phyloP scores from a whole-genome alignment of 2,888 invertebrate genomes.

The Amphipoea lucens region DNA sequence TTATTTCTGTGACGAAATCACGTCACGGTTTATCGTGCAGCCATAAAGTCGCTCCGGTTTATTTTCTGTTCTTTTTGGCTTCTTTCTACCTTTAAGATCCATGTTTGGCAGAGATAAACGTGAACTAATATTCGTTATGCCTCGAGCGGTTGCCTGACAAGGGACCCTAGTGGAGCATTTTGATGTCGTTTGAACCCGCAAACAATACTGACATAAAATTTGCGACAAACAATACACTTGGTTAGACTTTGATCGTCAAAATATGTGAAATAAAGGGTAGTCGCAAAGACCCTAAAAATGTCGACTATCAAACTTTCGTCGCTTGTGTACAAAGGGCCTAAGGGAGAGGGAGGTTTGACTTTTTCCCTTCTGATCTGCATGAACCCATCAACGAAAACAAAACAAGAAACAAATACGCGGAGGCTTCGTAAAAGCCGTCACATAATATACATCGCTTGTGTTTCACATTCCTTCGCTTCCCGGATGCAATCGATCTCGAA shows the following conservation, averaged over 20 bases:
- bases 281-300: slow-evolving; percentile 31
- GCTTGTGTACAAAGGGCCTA: slow-evolving; percentile 37
- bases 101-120: slow-evolving; percentile 43
- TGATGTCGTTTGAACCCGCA: slow-evolving; percentile 31
- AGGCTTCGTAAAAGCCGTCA: slow-evolving; percentile 59
- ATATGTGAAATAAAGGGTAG: slow-evolving; percentile 25
- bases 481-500: slow-evolving; percentile 67
- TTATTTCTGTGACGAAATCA: slow-evolving; percentile 44
- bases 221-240: slow-evolving; percentile 15
- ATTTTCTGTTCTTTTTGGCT: slow-evolving; percentile 24
- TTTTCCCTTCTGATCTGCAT: slow-evolving; percentile 57
- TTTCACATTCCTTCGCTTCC: slow-evolving; percentile 64
- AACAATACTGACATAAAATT: slow-evolving; percentile 19
- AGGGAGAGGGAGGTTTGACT: slow-evolving; percentile 26
- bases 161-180: slow-evolving; percentile 29
- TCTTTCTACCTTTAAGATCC: slow-evolving; percentile 23
- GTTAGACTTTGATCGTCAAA: slow-evolving; percentile 19
- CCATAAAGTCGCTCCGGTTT: slow-evolving; percentile 34
- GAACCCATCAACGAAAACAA: slow-evolving; percentile 56
- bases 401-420: slow-evolving; percentile 62
- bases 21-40: slow-evolving; percentile 34
- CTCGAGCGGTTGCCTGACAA: slow-evolving; percentile 31
- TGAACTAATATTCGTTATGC: slow-evolving; percentile 50
- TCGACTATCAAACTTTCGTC: slow-evolving; percentile 29
- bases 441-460: slow-evolving; percentile 63